These are phyloP conservation scores for Mythimna albipuncta DNA, from an alignment of 2,888 invertebrate species.

Conservation along the genomic window DNA sequence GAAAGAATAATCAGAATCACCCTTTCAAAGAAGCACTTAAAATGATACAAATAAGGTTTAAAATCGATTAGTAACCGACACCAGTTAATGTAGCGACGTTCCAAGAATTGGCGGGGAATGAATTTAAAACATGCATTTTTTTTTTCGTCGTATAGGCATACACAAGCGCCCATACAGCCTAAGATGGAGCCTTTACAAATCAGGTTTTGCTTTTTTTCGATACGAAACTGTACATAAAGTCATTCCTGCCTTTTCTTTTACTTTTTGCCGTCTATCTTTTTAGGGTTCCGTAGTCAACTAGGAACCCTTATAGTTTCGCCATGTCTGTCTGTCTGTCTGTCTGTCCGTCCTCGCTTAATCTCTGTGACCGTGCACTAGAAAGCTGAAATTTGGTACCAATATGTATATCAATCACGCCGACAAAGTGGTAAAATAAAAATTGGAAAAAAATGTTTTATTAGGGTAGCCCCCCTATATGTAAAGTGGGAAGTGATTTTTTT, in stretches of 20 bases:
- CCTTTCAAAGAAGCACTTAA: slow-evolving; percentile 30
- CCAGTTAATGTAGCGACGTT: slow-evolving; percentile 47
- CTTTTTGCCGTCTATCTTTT: neutral
- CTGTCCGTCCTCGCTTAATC: too few relatives aligned
- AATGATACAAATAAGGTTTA: neutral
- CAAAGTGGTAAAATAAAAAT: too few relatives aligned
- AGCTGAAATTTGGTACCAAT: too few relatives aligned
- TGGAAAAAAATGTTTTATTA: too few relatives aligned
- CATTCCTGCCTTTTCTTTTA: slow-evolving; percentile 18
- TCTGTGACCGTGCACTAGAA: too few relatives aligned
- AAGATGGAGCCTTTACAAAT: slow-evolving; percentile 19
- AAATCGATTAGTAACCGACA: slow-evolving; percentile 30
- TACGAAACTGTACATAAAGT: neutral
- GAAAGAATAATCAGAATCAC: slow-evolving; percentile 20
- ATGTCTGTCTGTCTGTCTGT: too few relatives aligned
- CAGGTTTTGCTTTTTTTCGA: slow-evolving; percentile 51
- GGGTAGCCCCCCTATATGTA: too few relatives aligned
- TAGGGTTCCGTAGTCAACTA: too few relatives aligned
- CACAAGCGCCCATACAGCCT: slow-evolving; percentile 21
- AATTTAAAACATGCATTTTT: slow-evolving; percentile 54
- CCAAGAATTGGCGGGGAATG: slow-evolving; percentile 60
- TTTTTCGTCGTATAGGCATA: slow-evolving; percentile 29
- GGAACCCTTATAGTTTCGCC: too few relatives aligned
- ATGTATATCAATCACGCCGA: too few relatives aligned
- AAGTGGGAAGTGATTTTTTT: too few relatives aligned